Base-by-base conservation (phyloP, 2,888 invertebrate genomes). In the Capitulum mitella region DNA sequence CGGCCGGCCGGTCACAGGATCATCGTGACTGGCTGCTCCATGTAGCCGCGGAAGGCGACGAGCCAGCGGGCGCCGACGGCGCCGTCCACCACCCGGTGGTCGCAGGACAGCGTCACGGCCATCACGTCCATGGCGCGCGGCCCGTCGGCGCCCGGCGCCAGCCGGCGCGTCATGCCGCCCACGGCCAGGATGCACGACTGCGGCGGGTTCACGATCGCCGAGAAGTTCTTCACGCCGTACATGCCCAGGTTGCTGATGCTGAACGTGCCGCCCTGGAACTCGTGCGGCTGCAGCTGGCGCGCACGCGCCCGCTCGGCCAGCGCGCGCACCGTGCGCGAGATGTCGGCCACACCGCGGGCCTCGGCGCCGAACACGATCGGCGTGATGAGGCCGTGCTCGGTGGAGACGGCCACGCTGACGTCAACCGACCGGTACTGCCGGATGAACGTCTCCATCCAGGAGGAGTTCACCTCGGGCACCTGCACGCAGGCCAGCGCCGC, bases 51-150 rank as follows among this genome's bases (percentile, higher is more conserved):
- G 88, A 99, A 96, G 78, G 92, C 92, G 84, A 92, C 89, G 84
- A 99, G 89, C 97, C 97, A 99, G 85, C 92, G 91, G 3, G 99
- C 99, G 79, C 97, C 99, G 8, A 99, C 93, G 82, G 98, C 98
- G 77, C 99, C 99, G 86, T 99, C 98, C 14, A 99, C 94, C 40
- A 97, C 95, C 84, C 99, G 90, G 86, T 99, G 99, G 87, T 99
- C 99, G 84, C 95, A 95, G 83, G 98, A 97, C 81, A 98, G 89
- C 32, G 98, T 98, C 80, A 97, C 97, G 70, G 91, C 90, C 88
- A 98, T 90, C 85, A 92, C 90, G 83, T 92, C 91, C 2, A 92
- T 90, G 83, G 89, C 88, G 82, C 89, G 90, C 86, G 91, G 93
- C 83, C 94, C 88, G 80, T 89, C 87, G 77, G 91, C 90, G 84